Percentiles rank a stretch among this genome's conserved stretches.
These are phyloP conservation scores for Mesocricetus auratus DNA, from an alignment of 2,113 vertebrate genomes.

Conservation along the genomic window DNA sequence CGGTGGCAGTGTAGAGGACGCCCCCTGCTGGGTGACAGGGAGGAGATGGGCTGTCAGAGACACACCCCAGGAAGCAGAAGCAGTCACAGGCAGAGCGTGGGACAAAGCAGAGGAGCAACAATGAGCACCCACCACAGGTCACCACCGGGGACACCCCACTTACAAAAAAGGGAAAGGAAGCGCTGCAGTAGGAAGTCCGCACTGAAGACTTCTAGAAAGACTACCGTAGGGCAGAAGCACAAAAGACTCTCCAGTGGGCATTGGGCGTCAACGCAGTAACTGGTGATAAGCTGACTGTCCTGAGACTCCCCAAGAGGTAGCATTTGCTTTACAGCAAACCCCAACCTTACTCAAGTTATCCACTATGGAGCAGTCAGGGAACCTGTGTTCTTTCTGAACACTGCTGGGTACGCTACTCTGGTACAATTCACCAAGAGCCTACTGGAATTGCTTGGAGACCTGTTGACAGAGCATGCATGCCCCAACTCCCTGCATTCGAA, in stretches of 20 bases:
- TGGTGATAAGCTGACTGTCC: background rate
- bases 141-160: background rate
- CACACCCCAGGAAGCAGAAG: background rate
- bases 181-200: background rate
- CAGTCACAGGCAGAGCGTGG: background rate
- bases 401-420: background rate
- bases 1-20: slow-evolving; percentile 90
- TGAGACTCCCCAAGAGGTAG: background rate
- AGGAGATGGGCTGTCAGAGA: slow-evolving; percentile 28
- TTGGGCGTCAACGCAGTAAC: background rate
- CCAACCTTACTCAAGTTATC: background rate
- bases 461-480: background rate
- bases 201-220: background rate
- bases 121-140: background rate
- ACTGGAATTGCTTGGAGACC: background rate
- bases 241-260: background rate
- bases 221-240: background rate
- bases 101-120: slow-evolving; percentile 8
- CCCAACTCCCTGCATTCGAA: background rate
- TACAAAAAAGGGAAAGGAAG: background rate
- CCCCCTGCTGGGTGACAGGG: slow-evolving; percentile 85
- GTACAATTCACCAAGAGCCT: background rate
- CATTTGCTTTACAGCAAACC: background rate
- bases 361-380: background rate
- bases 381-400: background rate